phyloP scores from a whole-genome alignment of 2,797 vertebrate species.

The Bryconaethiops microstoma region DNA sequence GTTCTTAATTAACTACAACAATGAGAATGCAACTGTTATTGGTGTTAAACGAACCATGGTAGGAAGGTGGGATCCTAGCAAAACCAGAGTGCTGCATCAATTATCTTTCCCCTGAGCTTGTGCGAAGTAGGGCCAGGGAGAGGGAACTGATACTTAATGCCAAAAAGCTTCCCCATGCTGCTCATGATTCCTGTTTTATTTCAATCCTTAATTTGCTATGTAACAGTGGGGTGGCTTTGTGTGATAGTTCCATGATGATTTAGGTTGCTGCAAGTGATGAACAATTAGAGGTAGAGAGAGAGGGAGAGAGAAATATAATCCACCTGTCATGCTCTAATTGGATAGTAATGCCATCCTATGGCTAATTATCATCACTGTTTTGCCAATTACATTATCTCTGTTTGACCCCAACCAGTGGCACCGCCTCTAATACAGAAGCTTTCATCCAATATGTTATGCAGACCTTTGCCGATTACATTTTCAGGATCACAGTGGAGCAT shows the following conservation, averaged over 20 bases:
- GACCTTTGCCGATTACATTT: neutral
- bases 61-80: constrained; percentile 47
- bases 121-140: constrained; percentile 34
- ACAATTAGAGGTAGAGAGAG: neutral
- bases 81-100: constrained; percentile 53
- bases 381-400: constrained; percentile 41
- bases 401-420: constrained; percentile 47
- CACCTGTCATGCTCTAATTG: constrained; percentile 26
- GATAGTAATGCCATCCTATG: constrained; percentile 6
- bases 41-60: constrained; percentile 63
- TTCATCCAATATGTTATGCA: neutral
- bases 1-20: constrained; percentile 70
- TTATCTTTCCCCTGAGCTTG: constrained; percentile 50
- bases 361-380: constrained; percentile 4
- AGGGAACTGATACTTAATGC: constrained; percentile 57
- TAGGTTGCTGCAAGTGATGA: constrained; percentile 58
- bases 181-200: constrained; percentile 68
- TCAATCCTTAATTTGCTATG: constrained; percentile 67
- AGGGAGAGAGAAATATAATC: neutral
- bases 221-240: constrained; percentile 59
- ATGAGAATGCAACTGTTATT: constrained; percentile 68
- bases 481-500: too few species aligned
- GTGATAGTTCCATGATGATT: constrained; percentile 59
- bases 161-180: constrained; percentile 50
- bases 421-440: neutral